These are phyloP conservation scores for Galerucella nymphaeae DNA, from an alignment of 2,888 invertebrate species.

Conservation along the genomic window DNA sequence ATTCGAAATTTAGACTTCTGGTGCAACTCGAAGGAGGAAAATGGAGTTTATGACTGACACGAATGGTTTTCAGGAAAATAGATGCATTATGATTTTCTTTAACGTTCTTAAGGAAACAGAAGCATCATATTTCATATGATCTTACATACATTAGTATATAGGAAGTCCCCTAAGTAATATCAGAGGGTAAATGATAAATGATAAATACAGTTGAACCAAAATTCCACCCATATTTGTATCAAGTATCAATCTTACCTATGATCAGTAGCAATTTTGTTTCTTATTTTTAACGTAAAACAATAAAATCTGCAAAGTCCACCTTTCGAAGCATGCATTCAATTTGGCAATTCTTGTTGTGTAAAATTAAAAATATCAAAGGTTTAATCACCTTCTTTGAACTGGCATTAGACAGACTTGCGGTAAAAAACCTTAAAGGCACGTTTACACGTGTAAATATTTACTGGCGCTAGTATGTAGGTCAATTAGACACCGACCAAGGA, in stretches of 20 bases:
- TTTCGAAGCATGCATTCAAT: neutral
- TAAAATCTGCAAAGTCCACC: neutral
- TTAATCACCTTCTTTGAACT: conserved; percentile 13
- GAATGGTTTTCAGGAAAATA: neutral
- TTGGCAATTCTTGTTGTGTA: neutral
- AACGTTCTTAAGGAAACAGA: conserved; percentile 21
- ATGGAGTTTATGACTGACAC: too few species aligned
- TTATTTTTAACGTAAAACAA: too few species aligned
- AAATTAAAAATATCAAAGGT: neutral
- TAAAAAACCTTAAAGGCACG: neutral
- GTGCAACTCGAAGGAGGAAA: too few species aligned
- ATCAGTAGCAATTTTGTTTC: too few species aligned
- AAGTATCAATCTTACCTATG: too few species aligned
- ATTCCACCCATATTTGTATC: too few species aligned
- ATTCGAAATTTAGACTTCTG: too few species aligned
- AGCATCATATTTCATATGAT: conserved; percentile 12
- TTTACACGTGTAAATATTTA: too few species aligned
- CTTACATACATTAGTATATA: neutral
- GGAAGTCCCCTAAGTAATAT: neutral
- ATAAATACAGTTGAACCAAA: too few species aligned
- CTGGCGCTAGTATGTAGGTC: too few species aligned
- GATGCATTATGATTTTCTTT: conserved; percentile 21
- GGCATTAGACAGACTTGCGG: conserved; percentile 18
- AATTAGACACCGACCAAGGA: too few species aligned
- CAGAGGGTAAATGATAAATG: neutral